phyloP scores from a whole-genome alignment of 2,113 vertebrate species.

The Alouatta palliata region DNA sequence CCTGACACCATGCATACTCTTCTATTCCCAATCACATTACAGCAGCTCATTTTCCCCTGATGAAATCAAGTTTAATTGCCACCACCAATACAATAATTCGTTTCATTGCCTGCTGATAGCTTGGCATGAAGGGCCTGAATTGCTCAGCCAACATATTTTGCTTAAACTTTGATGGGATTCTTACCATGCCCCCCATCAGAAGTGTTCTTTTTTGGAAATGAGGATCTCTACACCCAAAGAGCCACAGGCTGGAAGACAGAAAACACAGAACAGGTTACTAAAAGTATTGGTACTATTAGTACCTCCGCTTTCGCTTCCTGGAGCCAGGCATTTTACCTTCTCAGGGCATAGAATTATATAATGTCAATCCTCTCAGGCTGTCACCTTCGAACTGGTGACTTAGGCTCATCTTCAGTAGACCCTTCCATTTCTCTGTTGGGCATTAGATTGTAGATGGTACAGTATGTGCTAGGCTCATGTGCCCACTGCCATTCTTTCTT shows the following conservation, averaged over 20 bases:
- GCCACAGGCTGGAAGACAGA: neutral
- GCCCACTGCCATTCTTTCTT: neutral
- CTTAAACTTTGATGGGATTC: neutral
- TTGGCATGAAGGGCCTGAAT: neutral
- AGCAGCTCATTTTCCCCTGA: neutral
- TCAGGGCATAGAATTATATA: neutral
- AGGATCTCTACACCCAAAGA: neutral
- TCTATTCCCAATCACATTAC: rapidly evolving
- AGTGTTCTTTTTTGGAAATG: neutral
- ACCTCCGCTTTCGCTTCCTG: neutral
- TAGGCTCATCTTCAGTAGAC: neutral
- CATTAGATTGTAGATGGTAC: neutral
- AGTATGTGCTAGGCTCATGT: neutral
- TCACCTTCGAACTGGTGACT: neutral
- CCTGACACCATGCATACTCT: neutral
- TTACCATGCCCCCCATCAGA: neutral
- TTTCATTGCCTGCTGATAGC: neutral
- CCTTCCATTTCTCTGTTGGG: neutral
- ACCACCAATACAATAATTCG: neutral
- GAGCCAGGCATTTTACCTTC: neutral
- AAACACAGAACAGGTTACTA: neutral
- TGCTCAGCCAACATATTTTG: neutral
- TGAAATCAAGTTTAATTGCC: neutral
- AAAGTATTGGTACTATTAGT: neutral
- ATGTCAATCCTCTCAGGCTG: neutral